Base-by-base conservation (phyloP, 2,113 vertebrate species). In the Lonchura striata region DNA sequence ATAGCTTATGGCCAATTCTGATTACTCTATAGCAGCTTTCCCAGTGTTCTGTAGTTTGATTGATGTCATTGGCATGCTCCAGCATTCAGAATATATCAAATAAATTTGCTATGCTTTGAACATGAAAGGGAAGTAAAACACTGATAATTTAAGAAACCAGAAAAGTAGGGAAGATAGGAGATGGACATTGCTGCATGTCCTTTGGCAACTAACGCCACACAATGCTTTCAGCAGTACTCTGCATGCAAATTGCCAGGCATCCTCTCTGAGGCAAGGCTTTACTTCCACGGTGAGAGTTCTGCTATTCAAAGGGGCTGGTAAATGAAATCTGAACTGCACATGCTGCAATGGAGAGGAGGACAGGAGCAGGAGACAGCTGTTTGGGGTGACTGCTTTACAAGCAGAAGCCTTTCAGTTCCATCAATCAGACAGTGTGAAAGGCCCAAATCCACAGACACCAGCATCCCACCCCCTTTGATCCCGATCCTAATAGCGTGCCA, bases 101-200 rank as follows among this genome's bases (percentile, higher is more conserved):
- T 97, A 94, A 87, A 96, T 97, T 96, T 96, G 97, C 84, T 85
- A 95, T 94, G 97, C 97, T 97, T 97, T 97, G 97, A 98, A 98
- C 97, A 97, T 97, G 97, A 98, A 98, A 98, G 96, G 18, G 28
- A 95, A 96, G 96, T 96, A 97, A 97, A 97, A 97, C 96, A 97
- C 94, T 96, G 96, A 97, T 97, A 96, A 98, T 98, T 97, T 97
- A 96, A 97, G 97, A 85, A 97, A 95, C 95, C 65, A 95, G 96
- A 91, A 97, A 98, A 97, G 95, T 97, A 94, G 90, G 94, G 72
- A 91, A 97, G 96, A 96, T 91, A 84, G 71, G 90, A 94, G 96
- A 94, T 95, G 81, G 82, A 69, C 82, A 61, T 74, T 91, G 94
- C 96, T 87, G 95, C 85, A 80, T 95, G 96, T 97, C 97, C 97